Evolutionary conservation across 2,888 invertebrate genomes (phyloP), one percentile per base, ranked within the genome.

Genomic region (Epicampocera succincta): DNA sequence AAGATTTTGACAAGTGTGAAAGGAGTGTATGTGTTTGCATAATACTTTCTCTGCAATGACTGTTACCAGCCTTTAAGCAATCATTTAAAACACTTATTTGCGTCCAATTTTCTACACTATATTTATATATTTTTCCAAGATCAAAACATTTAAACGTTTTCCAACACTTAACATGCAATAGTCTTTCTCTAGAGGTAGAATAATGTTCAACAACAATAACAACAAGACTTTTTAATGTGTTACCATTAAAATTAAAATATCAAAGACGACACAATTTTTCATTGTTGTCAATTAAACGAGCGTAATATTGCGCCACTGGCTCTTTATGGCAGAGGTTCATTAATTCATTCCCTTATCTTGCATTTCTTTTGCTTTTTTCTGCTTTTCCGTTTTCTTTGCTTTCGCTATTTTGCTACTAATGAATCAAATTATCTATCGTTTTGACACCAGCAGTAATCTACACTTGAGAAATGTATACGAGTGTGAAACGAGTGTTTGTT

Each of bases 401-500:
- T 29, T 48, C 68, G 19, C 33, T 44, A 17, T 44, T 50, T 19
- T 25, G 29, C 58, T 80, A 58, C 56, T 65, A 75, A 65, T 69
- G 63, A 74, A 69, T 65, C 12, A 33, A 74, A 80, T 74, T 79
- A 74, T 73, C 68, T 79, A 74, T 73, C 68, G 63, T 42, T 74
- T 74, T 73, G 73, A 79, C 68, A 73, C 68, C 68, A 74, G 69
- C 54, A 61, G 17, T 76, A 68, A 69, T 69, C 52, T 54, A 46
- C 61, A 52, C 52, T 33, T 42, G 58, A 42, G 29, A 15, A 11
- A 63, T 63, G 40, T 61, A 52, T 63, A 15, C 8, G 17, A 42
- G 40, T n/a, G 2, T 21, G n/a, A 17, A 21, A 33, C 33, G 33
- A 9, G 33, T 33, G 33, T 33, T 33, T 33, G 33, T 33, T n/a